A percentile compares a stretch with the other conserved stretches of the same genome.
Evolutionary conservation across 2,113 vertebrate species (phyloP).

Genomic region (Ageneiosus marmoratus): DNA sequence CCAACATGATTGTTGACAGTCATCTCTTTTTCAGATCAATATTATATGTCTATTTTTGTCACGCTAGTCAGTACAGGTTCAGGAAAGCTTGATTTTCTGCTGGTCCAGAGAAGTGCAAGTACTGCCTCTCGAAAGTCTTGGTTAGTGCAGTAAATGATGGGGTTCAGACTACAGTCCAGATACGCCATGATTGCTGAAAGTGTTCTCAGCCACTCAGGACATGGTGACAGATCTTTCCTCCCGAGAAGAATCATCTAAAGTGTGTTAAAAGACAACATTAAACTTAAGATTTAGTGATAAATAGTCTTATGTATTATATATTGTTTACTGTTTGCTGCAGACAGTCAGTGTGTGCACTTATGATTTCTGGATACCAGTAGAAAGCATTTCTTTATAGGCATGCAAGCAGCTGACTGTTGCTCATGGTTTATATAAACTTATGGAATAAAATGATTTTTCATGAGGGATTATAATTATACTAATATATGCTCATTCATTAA

Average conservation of each 20-base stretch:
- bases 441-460: neutral
- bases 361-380: neutral
- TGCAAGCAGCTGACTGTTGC: neutral
- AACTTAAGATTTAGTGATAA: neutral
- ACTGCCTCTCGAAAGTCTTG: conserved; percentile 66
- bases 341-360: neutral
- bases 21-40: neutral
- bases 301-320: neutral
- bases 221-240: conserved; percentile 62
- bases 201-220: conserved; percentile 72
- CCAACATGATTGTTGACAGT: neutral
- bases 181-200: conserved; percentile 72
- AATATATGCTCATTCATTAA: neutral
- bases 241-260: conserved; percentile 69
- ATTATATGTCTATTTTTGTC: conserved; percentile 54
- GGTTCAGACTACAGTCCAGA: conserved; percentile 71
- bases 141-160: conserved; percentile 72
- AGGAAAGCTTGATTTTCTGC: conserved; percentile 40
- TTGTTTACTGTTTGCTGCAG: neutral
- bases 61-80: conserved; percentile 70
- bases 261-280: neutral
- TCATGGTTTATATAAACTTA: neutral
- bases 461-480: neutral
- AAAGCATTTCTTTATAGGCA: neutral
- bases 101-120: conserved; percentile 69